Evolutionary conservation across 2,113 vertebrate species (phyloP), one percentile per base, ranked within the genome.

Genomic region (Bubo scandiacus): DNA sequence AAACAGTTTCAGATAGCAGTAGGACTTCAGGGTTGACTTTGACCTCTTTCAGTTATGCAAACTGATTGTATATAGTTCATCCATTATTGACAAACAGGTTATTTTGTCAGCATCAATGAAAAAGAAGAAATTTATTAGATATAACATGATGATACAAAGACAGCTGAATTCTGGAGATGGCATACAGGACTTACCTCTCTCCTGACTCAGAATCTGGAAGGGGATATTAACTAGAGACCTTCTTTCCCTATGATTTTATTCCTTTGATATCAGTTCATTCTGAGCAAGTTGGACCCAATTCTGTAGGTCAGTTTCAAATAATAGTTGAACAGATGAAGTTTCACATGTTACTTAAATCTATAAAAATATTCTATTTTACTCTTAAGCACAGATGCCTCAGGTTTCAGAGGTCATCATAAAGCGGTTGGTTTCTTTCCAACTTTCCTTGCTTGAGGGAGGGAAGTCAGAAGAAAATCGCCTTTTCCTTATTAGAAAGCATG

Each of bases 1-100:
- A 68, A 86, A 79, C 12, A 43, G 40, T 70, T 96, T 91, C 54
- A 93, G 89, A 83, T 13, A 94, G 49, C 61, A 73, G 20, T 43
- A 82, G 30, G 23, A 52, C 34, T 86, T 89, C 63, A 73, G 34
- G 30, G 43, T 65, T 92, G 63, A 92, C 81, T 93, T 87, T 2
- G 34, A 92, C 42, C 40, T 85, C 45, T 77, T 91, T 40, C 57
- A 81, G 52, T 85, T 88, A 70, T 21, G 29, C 63, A 70, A 75
- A 90, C 22, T 66, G 43, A 42, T 12, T 52, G 12, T 57, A 77
- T 58, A 55, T 10, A 80, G 43, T 58, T 73, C 45, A 86, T 20
- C 8, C 23, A 65, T 72, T 89, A 88, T 8, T 81, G 21, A 58
- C 43, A 70, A 85, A 47, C 22, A 82, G 10, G 11, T 32, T 87